Conservation (phyloP, 1,140 invertebrate species). For the Copidosoma floridanum region DNA sequence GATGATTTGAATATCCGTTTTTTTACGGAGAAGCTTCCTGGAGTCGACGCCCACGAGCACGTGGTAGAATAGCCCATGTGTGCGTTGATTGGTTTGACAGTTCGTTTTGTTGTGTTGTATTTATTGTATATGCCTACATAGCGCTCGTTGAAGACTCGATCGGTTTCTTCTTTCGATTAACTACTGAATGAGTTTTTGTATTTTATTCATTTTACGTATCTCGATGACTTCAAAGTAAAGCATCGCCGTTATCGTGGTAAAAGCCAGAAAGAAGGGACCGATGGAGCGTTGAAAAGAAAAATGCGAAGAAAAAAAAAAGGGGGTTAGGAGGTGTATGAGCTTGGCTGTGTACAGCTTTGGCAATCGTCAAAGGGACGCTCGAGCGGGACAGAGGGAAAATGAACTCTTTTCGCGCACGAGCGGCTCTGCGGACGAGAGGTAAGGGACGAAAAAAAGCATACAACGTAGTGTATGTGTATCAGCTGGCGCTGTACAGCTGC, state of each 20-base stretch:
- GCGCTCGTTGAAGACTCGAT: conserved; percentile 3
- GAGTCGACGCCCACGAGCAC: conserved; percentile 9
- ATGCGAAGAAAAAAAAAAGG: neutral
- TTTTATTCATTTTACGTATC: too few species aligned
- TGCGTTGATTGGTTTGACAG: conserved; percentile 15
- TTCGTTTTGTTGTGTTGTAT: conserved; percentile 3
- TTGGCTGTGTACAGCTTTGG: conserved; percentile 5
- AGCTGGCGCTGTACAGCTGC: too few species aligned
- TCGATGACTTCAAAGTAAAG: too few species aligned
- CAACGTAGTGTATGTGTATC: too few species aligned
- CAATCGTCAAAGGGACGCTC: neutral
- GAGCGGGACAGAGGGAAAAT: neutral
- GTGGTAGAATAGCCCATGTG: conserved; percentile 22
- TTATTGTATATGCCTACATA: conserved; percentile 3
- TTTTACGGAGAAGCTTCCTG: conserved; percentile 3
- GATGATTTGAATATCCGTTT: too few species aligned
- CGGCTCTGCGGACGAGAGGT: neutral
- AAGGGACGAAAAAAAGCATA: too few species aligned
- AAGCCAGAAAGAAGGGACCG: too few species aligned
- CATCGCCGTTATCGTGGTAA: too few species aligned
- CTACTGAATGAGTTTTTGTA: too few species aligned
- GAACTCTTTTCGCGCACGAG: neutral
- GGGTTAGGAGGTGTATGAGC: conserved; percentile 7
- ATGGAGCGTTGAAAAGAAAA: too few species aligned
- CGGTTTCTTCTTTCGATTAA: too few species aligned